Base-by-base conservation (phyloP, 2,888 invertebrate genomes). In the Hyposoter didymator region DNA sequence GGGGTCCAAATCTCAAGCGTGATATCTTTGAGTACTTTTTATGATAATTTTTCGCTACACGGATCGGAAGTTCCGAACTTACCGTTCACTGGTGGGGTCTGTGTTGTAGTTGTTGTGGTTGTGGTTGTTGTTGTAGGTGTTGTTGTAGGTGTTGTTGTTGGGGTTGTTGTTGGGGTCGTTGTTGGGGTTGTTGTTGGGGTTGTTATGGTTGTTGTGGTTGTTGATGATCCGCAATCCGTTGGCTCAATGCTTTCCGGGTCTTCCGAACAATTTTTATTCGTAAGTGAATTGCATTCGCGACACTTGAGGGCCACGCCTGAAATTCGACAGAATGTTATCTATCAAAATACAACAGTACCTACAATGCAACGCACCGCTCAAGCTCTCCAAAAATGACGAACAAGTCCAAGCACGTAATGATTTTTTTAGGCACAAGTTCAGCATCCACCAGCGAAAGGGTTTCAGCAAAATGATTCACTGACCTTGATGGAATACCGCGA, bases 231-330 rank as follows among this genome's bases (percentile, higher is more conserved):
- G 59, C 83, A 78, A 2, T 47, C 19, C 12, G 14, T 35, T 4
- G 5, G 12, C 6, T 45, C 49, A n/a, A 69, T 12, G 47, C 72
- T 67, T 0, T 0, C 5, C 49, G 84, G 80, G 8, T 32, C 32
- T 7, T 39, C 19, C 28, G 39, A 8, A 28, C 84, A 89, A 5
- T 66, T 19, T 2, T 35, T 0, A 35, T 88, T 35, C 0, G 78
- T 43, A 0, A 0, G 0, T 19, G 87, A 87, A 7, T 72, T 52
- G 70, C 89, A 88, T 8, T 72, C 28, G 32, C 82, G 84, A 75
- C 89, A 89, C 70, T 80, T 22, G 45, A 89, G 82, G 1, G 84
- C 43, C 10, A 19, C 82, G 35, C 59, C 80, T 84, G 70, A 4
- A 73, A 87, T 74, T 45, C 17, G 35, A 49, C 17, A 35, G 10